Percentiles rank a stretch among this genome's conserved stretches.
Evolutionary conservation across 1,140 invertebrate genomes (phyloP).

Genomic region (Bradynema listronoti): DNA sequence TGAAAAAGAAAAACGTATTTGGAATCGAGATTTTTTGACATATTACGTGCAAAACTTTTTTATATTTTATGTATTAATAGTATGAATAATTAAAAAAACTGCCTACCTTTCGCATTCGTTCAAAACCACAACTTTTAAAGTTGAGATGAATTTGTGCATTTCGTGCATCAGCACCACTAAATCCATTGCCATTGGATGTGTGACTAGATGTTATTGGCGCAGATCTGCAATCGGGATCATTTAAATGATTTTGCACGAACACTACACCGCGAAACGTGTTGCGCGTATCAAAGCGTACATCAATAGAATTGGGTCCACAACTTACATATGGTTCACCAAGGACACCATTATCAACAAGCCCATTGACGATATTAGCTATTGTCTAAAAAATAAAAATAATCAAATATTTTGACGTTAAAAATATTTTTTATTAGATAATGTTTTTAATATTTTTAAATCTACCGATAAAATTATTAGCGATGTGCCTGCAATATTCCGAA

Average conservation of each 20-base stretch:
- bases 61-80: too few relatives aligned
- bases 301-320: constrained; percentile 51
- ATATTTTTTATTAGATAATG: not conserved
- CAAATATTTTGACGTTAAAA: not conserved
- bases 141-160: constrained; percentile 48
- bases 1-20: too few relatives aligned
- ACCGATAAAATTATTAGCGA: not conserved
- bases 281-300: constrained; percentile 53
- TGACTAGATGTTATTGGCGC: constrained; percentile 35
- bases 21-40: too few relatives aligned
- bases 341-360: constrained; percentile 41
- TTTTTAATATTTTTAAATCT: not conserved
- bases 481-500: not conserved
- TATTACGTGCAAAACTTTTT: too few relatives aligned
- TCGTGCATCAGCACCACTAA: constrained; percentile 1
- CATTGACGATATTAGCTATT: too few relatives aligned
- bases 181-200: too few relatives aligned
- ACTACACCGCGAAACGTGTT: constrained; percentile 51
- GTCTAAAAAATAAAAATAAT: too few relatives aligned
- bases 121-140: constrained; percentile 49
- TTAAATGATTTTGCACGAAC: constrained; percentile 51
- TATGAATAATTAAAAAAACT: constrained; percentile 15
- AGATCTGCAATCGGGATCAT: constrained; percentile 49
- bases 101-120: constrained; percentile 45
- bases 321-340: constrained; percentile 51